phyloP scores from a whole-genome alignment of 2,888 invertebrate genomes.

The Pyrochroa serraticornis region DNA sequence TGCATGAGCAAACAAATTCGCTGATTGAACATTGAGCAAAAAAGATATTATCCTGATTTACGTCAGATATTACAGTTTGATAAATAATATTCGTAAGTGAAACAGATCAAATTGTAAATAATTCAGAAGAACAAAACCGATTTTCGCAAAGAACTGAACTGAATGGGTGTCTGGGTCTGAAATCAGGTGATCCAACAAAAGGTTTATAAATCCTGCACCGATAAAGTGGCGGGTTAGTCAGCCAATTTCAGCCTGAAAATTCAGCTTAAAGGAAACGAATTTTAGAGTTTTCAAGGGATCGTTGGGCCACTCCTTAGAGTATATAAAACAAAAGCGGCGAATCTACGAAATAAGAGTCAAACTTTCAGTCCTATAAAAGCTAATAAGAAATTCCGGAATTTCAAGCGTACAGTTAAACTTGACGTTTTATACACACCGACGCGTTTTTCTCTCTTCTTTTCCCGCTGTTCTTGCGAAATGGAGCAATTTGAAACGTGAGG shows the following conservation, averaged over 20 bases:
- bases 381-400: constrained; percentile 37
- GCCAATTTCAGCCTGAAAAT: constrained; percentile 16
- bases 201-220: constrained; percentile 9
- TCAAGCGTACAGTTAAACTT: constrained; percentile 28
- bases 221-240: constrained; percentile 18
- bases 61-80: constrained; percentile 22
- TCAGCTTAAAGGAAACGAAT: constrained; percentile 14
- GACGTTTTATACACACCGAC: constrained; percentile 2
- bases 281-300: constrained; percentile 4
- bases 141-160: too few relatives aligned
- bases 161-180: too few relatives aligned
- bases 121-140: too few relatives aligned
- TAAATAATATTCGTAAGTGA: too few relatives aligned
- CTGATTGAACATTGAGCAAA: constrained; percentile 34
- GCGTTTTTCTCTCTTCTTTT: constrained; percentile 2
- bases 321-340: constrained; percentile 22
- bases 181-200: background rate
- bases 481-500: constrained; percentile 15
- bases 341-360: constrained; percentile 25
- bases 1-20: constrained; percentile 39
- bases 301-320: constrained; percentile 19
- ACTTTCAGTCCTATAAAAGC: constrained; percentile 26
- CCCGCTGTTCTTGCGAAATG: background rate
- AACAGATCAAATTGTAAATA: too few relatives aligned
- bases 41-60: constrained; percentile 35